Base-by-base conservation (phyloP, 37 sponge, comb jelly and placozoan genomes). In the Oopsacas minuta region DNA sequence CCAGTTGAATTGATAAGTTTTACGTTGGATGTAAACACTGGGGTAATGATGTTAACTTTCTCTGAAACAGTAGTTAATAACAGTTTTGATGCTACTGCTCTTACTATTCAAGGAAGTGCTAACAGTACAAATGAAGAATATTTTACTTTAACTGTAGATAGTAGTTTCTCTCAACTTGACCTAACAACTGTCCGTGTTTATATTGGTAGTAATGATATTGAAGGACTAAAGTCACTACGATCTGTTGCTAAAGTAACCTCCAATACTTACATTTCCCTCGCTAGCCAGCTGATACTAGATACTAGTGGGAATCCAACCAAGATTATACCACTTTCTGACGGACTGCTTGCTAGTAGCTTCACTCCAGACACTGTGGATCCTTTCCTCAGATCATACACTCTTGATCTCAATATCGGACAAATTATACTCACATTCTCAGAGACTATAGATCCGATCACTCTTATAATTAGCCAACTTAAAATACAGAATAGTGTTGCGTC, bases 391-490 rank as follows among this genome's bases (percentile, higher is more conserved):
- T 36, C 53, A 3, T 92, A 89, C 83, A 61, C 52, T 37, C 89
- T 94, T 35, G 92, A 94, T 51, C 83, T 94, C 20, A 88, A 94
- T 81, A 88, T 86, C 37, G 92, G 95, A 39, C 35, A 35, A 25
- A 53, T 95, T 3, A 1, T 61, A 0, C 37, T 95, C 1, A 86
- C 89, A 0, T 93, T 93, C 42, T 42, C 85, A 38, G 91, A 93
- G 52, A 89, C 89, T 5, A 61, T 61, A 25, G 75, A 61, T 12
- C 75, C 75, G 22, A 25, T 25, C 22, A 61, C 75, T 25, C 22
- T 61, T 5, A 3, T 32, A 25, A 61, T 61, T 61, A 12, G 28
- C 28, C 28, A 61, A 61, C 75, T 61, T n/a, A 61, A 61, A 34
- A 61, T 61, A 5, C 75, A 61, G 28, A 61, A 61, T 34, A 25